Percentiles rank a stretch among this genome's conserved stretches.
Conservation (phyloP, 2,888 invertebrate species). For the Trisateles emortualis region DNA sequence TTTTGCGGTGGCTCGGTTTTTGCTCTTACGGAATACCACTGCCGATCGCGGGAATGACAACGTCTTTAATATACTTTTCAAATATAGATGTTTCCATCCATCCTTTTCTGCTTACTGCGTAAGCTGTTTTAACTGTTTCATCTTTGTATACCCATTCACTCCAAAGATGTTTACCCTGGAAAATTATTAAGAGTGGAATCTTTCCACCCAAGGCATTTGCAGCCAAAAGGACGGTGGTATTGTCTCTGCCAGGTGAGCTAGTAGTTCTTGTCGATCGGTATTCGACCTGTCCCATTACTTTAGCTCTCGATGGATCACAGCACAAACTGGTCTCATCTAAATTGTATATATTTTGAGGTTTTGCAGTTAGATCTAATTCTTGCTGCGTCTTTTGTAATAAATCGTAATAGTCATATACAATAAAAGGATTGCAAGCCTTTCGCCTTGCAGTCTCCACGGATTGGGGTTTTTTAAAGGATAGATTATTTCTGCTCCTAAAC, state of each 20-base stretch:
- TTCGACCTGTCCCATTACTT: background rate
- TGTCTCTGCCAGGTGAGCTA: slow-evolving; percentile 35
- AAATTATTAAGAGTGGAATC: too few species aligned
- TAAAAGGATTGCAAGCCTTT: slow-evolving; percentile 35
- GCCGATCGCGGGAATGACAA: too few species aligned
- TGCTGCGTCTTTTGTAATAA: slow-evolving; percentile 29
- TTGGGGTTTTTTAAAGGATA: slow-evolving; percentile 57
- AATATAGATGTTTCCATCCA: background rate
- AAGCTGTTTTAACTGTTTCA: slow-evolving; percentile 8
- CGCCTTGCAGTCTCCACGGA: slow-evolving; percentile 51
- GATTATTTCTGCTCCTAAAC: slow-evolving; percentile 3
- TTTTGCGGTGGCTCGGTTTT: too few species aligned
- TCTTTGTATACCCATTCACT: slow-evolving; percentile 16
- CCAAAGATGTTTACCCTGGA: slow-evolving; percentile 25
- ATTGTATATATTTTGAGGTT: slow-evolving; percentile 11
- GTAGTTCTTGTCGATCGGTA: slow-evolving; percentile 31
- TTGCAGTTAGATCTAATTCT: slow-evolving; percentile 28
- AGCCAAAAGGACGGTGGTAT: background rate
- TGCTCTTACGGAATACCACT: too few species aligned
- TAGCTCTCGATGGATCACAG: slow-evolving; percentile 26
- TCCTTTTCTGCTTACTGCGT: background rate
- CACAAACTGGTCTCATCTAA: slow-evolving; percentile 37
- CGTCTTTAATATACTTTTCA: background rate
- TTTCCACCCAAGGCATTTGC: background rate
- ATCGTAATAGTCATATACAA: slow-evolving; percentile 39